phyloP scores from a whole-genome alignment of 1,140 invertebrate species.

The Sitobion miscanthi region DNA sequence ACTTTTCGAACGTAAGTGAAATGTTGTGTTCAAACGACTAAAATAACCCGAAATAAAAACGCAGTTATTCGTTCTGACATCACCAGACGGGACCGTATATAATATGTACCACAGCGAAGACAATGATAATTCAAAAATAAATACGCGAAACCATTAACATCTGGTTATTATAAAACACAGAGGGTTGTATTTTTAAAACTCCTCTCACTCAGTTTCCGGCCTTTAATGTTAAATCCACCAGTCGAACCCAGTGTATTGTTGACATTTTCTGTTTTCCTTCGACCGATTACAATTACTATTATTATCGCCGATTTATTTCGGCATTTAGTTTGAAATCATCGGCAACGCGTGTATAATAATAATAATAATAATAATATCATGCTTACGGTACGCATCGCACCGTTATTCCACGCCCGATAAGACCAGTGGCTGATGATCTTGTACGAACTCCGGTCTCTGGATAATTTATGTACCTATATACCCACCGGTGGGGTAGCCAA shows the following conservation, averaged over 20 bases:
- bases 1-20: background rate
- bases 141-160: slow-evolving; percentile 3
- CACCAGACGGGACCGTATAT: background rate
- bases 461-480: background rate
- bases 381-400: background rate
- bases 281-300: background rate
- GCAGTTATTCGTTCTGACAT: background rate
- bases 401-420: background rate
- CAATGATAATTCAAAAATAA: background rate
- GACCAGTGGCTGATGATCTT: background rate
- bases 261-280: background rate
- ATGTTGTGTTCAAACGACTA: background rate
- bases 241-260: background rate
- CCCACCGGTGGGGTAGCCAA: too few species aligned
- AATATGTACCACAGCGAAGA: background rate
- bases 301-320: background rate
- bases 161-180: background rate
- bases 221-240: background rate
- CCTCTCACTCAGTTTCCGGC: background rate
- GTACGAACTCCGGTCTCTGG: background rate
- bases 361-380: too few species aligned
- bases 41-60: slow-evolving; percentile 1
- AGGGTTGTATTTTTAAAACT: slow-evolving; percentile 27
- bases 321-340: background rate
- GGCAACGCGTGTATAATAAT: background rate